phyloP scores from a whole-genome alignment of 2,113 vertebrate genomes.

The Pituophis catenifer region DNA sequence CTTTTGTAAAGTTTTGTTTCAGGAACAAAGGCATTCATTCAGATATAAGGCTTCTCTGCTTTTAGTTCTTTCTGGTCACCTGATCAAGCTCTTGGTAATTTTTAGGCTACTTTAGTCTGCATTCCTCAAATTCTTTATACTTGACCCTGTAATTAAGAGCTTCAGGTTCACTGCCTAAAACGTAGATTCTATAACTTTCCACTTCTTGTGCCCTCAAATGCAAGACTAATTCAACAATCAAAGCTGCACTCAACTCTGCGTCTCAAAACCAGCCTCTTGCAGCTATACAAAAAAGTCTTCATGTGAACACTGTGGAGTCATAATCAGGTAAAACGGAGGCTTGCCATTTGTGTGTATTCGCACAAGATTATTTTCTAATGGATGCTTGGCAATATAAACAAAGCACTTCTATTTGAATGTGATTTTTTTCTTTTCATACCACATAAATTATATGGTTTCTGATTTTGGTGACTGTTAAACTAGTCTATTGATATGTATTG shows the following conservation, averaged over 20 bases:
- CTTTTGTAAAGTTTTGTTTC: conserved; percentile 45
- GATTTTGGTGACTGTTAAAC: fast-evolving
- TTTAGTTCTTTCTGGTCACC: conserved; percentile 62
- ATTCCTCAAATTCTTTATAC: conserved; percentile 84
- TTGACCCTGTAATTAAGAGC: conserved; percentile 72
- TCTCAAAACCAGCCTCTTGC: not conserved
- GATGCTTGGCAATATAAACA: fast-evolving
- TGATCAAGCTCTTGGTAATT: conserved; percentile 59
- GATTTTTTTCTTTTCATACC: fast-evolving
- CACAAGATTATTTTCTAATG: not conserved
- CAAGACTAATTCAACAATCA: conserved; percentile 5
- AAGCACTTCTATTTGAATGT: not conserved
- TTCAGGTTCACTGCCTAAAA: conserved; percentile 74
- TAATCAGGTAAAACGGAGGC: conserved; percentile 57
- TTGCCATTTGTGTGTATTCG: not conserved
- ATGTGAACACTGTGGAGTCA: not conserved
- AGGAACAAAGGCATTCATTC: conserved; percentile 59
- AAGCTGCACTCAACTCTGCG: not conserved
- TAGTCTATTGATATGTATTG: fast-evolving
- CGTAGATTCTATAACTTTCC: conserved; percentile 57
- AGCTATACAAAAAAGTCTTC: not conserved
- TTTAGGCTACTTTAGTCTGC: conserved; percentile 71
- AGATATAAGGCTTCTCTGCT: conserved; percentile 50
- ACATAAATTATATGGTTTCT: fast-evolving
- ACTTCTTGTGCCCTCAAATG: conserved; percentile 11